These are phyloP conservation scores for Oscarella lobularis DNA, from an alignment of 37 sponge, comb jelly and placozoan species.

Conservation along the genomic window DNA sequence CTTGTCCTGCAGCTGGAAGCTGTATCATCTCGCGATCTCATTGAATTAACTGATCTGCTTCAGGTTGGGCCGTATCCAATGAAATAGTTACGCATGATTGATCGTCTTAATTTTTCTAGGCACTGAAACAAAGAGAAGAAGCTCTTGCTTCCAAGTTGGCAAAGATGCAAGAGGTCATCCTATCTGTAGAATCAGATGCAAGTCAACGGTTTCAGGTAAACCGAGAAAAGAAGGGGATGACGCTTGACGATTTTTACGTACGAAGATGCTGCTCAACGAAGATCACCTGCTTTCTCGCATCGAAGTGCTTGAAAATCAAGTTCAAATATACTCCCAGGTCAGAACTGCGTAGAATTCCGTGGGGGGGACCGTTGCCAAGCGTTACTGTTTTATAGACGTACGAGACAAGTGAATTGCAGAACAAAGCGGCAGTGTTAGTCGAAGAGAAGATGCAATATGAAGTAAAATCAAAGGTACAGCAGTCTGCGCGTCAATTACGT, in stretches of 20 bases:
- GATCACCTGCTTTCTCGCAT: conserved; percentile 88
- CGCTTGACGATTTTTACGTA: background rate
- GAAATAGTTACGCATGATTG: background rate
- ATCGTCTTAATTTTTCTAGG: too few species aligned
- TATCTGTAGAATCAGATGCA: conserved; percentile 25
- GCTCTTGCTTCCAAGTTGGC: conserved; percentile 64
- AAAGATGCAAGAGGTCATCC: conserved; percentile 49
- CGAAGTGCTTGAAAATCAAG: conserved; percentile 88
- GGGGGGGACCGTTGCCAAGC: background rate
- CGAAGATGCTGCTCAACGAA: conserved; percentile 43
- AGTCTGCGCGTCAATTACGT: too few species aligned
- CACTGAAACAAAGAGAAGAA: conserved; percentile 22
- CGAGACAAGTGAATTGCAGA: conserved; percentile 42
- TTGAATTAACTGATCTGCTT: conserved; percentile 4
- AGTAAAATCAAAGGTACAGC: conserved; percentile 26
- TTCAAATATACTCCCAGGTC: conserved; percentile 72
- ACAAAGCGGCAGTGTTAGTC: conserved; percentile 15
- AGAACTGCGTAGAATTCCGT: background rate
- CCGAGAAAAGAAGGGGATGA: background rate
- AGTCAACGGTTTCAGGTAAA: conserved; percentile 54
- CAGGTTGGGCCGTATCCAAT: too few species aligned
- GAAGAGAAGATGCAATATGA: conserved; percentile 55
- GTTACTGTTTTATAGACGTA: conserved; percentile 11
- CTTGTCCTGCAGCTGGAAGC: background rate
- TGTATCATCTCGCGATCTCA: conserved; percentile 8